Evolutionary conservation across 2,797 vertebrate species (phyloP).

Genomic region (Phataginus tricuspis): DNA sequence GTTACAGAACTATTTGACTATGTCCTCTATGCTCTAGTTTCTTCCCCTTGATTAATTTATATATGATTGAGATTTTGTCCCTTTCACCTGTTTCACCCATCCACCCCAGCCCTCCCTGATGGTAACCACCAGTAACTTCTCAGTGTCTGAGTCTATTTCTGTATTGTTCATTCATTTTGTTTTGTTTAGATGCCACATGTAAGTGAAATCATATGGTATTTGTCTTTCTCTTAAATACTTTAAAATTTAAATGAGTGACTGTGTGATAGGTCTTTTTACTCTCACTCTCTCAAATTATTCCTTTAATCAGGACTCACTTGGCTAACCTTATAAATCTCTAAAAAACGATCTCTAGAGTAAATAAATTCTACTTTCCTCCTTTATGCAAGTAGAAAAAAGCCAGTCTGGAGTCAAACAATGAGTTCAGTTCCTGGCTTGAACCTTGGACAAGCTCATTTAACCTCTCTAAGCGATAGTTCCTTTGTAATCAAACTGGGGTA

Average conservation of each 20-base stretch:
- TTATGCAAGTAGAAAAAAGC: not conserved
- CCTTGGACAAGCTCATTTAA: not conserved
- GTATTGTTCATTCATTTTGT: too few relatives aligned
- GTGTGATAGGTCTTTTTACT: not conserved
- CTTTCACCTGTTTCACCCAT: too few relatives aligned
- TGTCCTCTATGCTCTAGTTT: too few relatives aligned
- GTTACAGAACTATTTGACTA: too few relatives aligned
- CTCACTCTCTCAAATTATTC: not conserved
- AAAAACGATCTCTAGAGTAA: constrained; percentile 25
- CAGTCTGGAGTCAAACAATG: not conserved
- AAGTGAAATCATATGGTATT: too few relatives aligned
- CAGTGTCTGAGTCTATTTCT: too few relatives aligned
- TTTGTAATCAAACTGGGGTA: not conserved
- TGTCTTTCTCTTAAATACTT: not conserved
- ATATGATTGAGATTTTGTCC: too few relatives aligned
- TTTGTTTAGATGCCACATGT: too few relatives aligned
- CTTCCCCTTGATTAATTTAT: too few relatives aligned
- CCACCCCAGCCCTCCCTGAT: too few relatives aligned
- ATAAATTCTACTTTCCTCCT: constrained; percentile 11
- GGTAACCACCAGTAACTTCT: too few relatives aligned
- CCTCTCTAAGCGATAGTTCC: not conserved
- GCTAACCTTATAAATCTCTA: constrained; percentile 38
- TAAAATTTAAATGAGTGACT: constrained; percentile 55
- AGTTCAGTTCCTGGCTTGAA: not conserved
- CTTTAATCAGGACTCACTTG: not conserved